Conservation (phyloP, 2,797 vertebrate genomes). For the Petrocephalus sullivani region DNA sequence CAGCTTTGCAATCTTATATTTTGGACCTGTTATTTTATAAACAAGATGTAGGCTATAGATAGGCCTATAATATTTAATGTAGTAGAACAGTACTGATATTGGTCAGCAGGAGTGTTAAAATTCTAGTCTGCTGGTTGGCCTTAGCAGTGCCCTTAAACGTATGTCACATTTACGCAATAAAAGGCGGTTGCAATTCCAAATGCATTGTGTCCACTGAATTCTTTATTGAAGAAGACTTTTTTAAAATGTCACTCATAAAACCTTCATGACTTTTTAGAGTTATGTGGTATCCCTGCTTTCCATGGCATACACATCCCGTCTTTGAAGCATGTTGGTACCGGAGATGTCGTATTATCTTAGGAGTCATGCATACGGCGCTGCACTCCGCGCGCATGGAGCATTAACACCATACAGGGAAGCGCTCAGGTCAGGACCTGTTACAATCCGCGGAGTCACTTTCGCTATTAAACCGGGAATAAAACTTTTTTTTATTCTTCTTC, state of each 20-base stretch:
- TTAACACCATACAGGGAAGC: background rate
- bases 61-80: background rate
- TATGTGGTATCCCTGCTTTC: background rate
- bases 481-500: slow-evolving; percentile 29
- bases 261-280: background rate
- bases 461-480: background rate
- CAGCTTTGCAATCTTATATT: background rate
- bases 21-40: background rate
- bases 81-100: background rate
- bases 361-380: background rate
- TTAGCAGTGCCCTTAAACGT: background rate
- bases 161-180: background rate
- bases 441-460: slow-evolving; percentile 41
- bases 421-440: background rate
- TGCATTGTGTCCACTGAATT: background rate
- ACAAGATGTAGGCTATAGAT: background rate
- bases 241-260: slow-evolving; percentile 12
- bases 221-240: background rate
- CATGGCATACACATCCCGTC: background rate
- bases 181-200: background rate
- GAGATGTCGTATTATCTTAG: slow-evolving; percentile 18
- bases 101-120: background rate
- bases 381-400: background rate
- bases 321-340: slow-evolving; percentile 17
- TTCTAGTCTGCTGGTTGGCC: too few species aligned